Evolutionary conservation across 2,797 vertebrate species (phyloP), one percentile per base, ranked within the genome.

Genomic region (Eidolon dupreanum): DNA sequence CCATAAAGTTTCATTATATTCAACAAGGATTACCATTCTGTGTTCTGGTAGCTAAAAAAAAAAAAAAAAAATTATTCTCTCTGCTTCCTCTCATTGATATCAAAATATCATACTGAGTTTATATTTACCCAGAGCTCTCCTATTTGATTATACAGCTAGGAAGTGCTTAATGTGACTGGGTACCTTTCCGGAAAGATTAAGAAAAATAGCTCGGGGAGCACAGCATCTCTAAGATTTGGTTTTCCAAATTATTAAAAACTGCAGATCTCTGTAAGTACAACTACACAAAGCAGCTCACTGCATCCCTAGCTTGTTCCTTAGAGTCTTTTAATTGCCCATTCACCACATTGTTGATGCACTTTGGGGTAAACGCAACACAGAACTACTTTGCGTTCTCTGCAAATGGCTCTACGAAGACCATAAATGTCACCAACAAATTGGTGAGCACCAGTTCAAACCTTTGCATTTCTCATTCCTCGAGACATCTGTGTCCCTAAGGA

Each of bases 401-500:
- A 93, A 88, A 88, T 6, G 77, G 77, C 91, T 59, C 90, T 31
- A 74, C 89, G 38, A 88, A 94, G 66, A 74, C 88, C 7, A 8
- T 53, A 94, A 95, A 90, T 0, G 2, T 63, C 87, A 88, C 87
- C 81, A 77, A 61, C 86, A 66, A 86, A 93, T 2, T 82, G 86
- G 88, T 19, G 20, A 81, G 90, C 24, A 4, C 61, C 28, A 36
- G 70, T 49, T 92, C 85, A 77, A 73, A 89, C 89, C 71, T 49
- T 55, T 43, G 49, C 79, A 20, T 43, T 28, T 38, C 87, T 82
- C 89, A 51, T 93, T 96, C 75, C 89, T 78, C 6, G 8, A 91
- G 90, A 93, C 85, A 88, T 92, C 97, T 87, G 82, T 70, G 89
- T 93, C 95, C 93, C 93, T 8, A 7, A 82, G 95, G 96, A 85